phyloP scores from a whole-genome alignment of 1,140 invertebrate species.

The Macrobrachium rosenbergii region DNA sequence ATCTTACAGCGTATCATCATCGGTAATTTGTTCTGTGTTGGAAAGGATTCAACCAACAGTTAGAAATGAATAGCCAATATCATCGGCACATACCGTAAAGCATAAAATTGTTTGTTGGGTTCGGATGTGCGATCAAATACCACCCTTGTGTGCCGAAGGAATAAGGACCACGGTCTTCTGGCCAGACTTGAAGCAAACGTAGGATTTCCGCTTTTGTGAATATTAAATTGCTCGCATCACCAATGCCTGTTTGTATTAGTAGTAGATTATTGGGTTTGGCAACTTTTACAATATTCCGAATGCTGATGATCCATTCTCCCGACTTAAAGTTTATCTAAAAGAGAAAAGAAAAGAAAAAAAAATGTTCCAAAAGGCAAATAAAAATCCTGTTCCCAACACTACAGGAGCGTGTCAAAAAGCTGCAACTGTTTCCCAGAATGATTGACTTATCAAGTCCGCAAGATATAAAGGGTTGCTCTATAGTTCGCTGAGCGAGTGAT shows the following conservation, averaged over 20 bases:
- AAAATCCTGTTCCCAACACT: not conserved
- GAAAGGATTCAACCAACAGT: constrained; percentile 7
- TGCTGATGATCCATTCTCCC: constrained; percentile 6
- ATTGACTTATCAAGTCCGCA: not conserved
- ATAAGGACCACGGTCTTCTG: not conserved
- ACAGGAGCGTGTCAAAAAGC: constrained; percentile 6
- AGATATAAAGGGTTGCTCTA: not conserved
- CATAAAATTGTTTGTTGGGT: no score
- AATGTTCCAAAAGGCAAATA: not conserved
- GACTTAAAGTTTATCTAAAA: not conserved
- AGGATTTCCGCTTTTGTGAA: constrained; percentile 19
- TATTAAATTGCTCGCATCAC: constrained; percentile 33
- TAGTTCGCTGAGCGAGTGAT: not conserved
- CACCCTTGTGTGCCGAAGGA: not conserved
- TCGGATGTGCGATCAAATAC: no score
- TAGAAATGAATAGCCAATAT: constrained; percentile 7
- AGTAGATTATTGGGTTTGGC: constrained; percentile 28
- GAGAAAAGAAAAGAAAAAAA: not conserved
- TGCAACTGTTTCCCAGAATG: constrained; percentile 16
- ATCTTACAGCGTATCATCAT: not conserved
- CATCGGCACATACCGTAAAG: not conserved
- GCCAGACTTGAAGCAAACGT: not conserved
- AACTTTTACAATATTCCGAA: constrained; percentile 18
- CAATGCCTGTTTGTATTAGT: constrained; percentile 25
- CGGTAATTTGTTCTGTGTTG: not conserved